Percentiles rank a stretch among this genome's conserved stretches.
phyloP scores from a whole-genome alignment of 1,140 invertebrate species.

The Agrypnia vestita region DNA sequence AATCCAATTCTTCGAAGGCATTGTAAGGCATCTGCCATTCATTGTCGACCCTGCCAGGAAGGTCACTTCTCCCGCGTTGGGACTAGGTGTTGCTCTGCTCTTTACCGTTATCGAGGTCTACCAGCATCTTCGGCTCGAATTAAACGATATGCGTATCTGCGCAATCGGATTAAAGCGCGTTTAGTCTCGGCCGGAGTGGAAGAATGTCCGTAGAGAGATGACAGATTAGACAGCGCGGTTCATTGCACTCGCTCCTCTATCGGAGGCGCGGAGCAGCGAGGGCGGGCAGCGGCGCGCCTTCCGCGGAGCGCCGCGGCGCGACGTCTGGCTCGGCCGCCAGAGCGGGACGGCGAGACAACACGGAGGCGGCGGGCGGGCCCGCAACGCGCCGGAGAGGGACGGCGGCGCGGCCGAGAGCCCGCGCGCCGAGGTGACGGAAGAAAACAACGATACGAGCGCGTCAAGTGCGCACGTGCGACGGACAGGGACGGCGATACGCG shows the following conservation, averaged over 20 bases:
- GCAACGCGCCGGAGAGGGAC: not conserved
- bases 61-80: too few relatives aligned
- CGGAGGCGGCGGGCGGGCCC: constrained; percentile 8
- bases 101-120: too few relatives aligned
- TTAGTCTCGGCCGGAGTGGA: not conserved
- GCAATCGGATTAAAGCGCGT: too few relatives aligned
- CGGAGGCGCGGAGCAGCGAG: not conserved
- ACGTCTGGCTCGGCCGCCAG: not conserved
- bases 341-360: constrained; percentile 33
- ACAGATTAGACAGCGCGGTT: constrained; percentile 36
- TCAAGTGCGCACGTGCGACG: constrained; percentile 2
- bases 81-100: too few relatives aligned
- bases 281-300: not conserved
- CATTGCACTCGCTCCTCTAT: constrained; percentile 22
- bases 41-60: too few relatives aligned
- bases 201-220: constrained; percentile 7
- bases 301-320: constrained; percentile 2
- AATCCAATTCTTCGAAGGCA: too few relatives aligned
- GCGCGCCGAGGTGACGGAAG: not conserved
- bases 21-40: too few relatives aligned
- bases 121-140: too few relatives aligned
- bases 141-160: too few relatives aligned
- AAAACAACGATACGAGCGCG: not conserved
- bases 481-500: constrained; percentile 21
- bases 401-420: not conserved